Conservation (phyloP, 2,888 invertebrate genomes). For the Malthinus flaveolus region DNA sequence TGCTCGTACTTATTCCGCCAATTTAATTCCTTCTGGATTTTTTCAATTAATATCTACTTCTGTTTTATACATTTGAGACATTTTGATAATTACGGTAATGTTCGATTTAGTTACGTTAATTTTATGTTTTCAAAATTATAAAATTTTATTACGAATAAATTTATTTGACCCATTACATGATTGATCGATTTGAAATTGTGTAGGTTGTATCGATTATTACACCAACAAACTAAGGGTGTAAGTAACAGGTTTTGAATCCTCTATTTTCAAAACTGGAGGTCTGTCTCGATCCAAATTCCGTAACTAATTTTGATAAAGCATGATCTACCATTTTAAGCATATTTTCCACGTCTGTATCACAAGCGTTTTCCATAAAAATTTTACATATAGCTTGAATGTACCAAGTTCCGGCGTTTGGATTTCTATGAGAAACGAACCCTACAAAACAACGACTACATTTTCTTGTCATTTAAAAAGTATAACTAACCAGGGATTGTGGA, state of each 20-base stretch:
- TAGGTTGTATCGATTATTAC: too few relatives aligned
- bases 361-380: slow-evolving; percentile 66
- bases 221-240: slow-evolving; percentile 18
- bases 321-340: slow-evolving; percentile 67
- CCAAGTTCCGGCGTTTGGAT: slow-evolving; percentile 66
- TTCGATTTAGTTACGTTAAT: too few relatives aligned
- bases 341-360: slow-evolving; percentile 65
- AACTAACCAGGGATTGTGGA: slow-evolving; percentile 59
- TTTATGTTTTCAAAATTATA: too few relatives aligned
- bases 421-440: slow-evolving; percentile 66
- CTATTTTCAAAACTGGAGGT: slow-evolving; percentile 65
- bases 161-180: too few relatives aligned
- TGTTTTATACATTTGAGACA: too few relatives aligned
- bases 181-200: too few relatives aligned
- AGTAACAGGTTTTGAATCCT: slow-evolving; percentile 65
- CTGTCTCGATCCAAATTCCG: slow-evolving; percentile 56
- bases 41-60: too few relatives aligned
- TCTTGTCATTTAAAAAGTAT: neutral
- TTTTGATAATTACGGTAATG: too few relatives aligned
- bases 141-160: too few relatives aligned
- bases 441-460: neutral
- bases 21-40: too few relatives aligned
- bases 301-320: slow-evolving; percentile 47
- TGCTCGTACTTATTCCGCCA: too few relatives aligned
- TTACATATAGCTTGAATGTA: slow-evolving; percentile 71